Evolutionary conservation across 2,113 vertebrate species (phyloP), one percentile per base, ranked within the genome.

Genomic region (Myrmecophaga tridactyla): DNA sequence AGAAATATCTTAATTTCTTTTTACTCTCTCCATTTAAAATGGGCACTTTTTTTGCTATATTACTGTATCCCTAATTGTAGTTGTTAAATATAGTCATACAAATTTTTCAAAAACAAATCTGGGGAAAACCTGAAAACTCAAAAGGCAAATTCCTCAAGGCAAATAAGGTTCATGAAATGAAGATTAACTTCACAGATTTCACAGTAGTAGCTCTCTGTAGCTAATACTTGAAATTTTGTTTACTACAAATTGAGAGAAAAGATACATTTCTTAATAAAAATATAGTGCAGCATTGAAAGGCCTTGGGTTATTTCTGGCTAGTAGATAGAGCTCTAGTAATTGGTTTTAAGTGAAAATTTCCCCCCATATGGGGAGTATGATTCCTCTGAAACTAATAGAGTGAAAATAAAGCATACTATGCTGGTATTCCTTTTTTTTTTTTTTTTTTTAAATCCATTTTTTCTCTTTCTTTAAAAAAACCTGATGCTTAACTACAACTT

Each of bases 261-360:
- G 6, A 36, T 77, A 5, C 34, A 25, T 78, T 92, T 92, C 84
- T 97, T 75, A 63, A 63, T 51, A 93, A 92, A 94, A 95, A 94
- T 89, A 89, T 91, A 96, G 90, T 92, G 62, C 67, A 77, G 76
- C 93, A 94, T 90, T 96, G 89, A 95, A 97, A 97, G 89, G 56
- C 48, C 25, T 92, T 91, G 51, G 29, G 56, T 60, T 90, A 14
- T 87, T 90, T 90, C 93, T 97, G 41, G 14, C 60, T 86, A 77
- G 73, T 90, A 62, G 60, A 48, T 65, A 96, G 84, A 90, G 62
- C 5, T n/a, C n/a, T 81, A 86, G 75, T 95, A 70, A 85, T 48
- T 70, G 86, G 82, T 84, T 10, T 72, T 86, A 93, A 92, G 34
- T 90, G 73, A 94, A 94, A 94, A 27, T 60, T 85, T 92, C 17